Base-by-base conservation (phyloP, 1,140 invertebrate species). In the Heliconius nattereri region DNA sequence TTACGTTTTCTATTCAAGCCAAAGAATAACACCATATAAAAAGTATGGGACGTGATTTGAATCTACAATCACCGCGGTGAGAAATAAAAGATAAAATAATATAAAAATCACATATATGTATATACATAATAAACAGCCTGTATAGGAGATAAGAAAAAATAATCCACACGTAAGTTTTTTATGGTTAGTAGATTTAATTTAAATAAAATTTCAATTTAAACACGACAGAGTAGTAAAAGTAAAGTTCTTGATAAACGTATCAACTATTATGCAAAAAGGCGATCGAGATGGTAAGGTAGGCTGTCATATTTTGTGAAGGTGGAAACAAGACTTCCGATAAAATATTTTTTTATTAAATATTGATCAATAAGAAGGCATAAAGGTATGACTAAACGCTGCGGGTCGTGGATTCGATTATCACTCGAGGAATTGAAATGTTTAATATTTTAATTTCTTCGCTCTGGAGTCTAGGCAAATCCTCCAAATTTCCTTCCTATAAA, bases 231-330 rank as follows among this genome's bases (percentile, higher is more conserved):
- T 74, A 66, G 75, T 70, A 60, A 45, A 23, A 49, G 26, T 78
- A 32, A 19, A 52, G 32, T n/a, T 70, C 72, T 74, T 57, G 57
- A 78, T 52, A 60, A 29, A 52, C 73, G 29, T 45, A 29, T 78
- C 76, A 72, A 78, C 52, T 78, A 52, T 19, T 74, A 74, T 78
- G 78, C 73, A 78, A 78, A 74, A 75, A 73, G 23, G n/a, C 19
- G 29, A 73, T 73, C 45, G 71, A 6, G 71, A 29, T 40, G 2
- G 60, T 16, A 66, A 2, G 8, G 23, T 29, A 11, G 3, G 60
- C 13, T 29, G 23, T 66, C 23, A 26, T 29, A 66, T 66, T 66
- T 66, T 66, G 13, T 29, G 54, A 57, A 54, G n/a, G 20, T 60
- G 57, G n/a, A 11, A 60, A 60, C n/a, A 13, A 23, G 8, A n/a